These are phyloP conservation scores for Cetoscarus ocellatus DNA, from an alignment of 2,797 vertebrate species.

Conservation along the genomic window DNA sequence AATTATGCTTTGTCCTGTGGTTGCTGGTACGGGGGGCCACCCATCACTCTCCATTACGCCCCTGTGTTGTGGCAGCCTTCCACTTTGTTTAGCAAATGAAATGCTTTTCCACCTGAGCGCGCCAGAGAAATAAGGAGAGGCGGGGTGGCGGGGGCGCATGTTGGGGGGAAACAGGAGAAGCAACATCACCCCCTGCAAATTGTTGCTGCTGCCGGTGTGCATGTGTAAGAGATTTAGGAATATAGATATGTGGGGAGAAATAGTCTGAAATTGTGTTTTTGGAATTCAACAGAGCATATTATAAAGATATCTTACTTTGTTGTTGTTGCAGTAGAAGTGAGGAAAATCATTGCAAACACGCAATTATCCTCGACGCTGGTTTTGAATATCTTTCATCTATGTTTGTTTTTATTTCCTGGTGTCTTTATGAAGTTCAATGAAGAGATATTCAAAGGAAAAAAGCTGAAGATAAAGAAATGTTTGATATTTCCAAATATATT, in stretches of 20 bases:
- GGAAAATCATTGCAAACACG: not conserved
- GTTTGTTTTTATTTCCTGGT: not conserved
- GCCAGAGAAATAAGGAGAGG: slow-evolving; percentile 62
- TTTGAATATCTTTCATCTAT: not conserved
- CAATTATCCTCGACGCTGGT: not conserved
- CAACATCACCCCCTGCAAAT: not conserved
- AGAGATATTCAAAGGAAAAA: not conserved
- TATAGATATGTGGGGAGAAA: not conserved
- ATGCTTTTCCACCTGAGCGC: slow-evolving; percentile 81
- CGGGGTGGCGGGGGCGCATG: slow-evolving; percentile 31
- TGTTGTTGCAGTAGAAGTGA: slow-evolving; percentile 1
- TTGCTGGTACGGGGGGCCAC: slow-evolving; percentile 70
- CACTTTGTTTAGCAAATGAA: slow-evolving; percentile 86
- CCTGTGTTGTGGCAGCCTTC: slow-evolving; percentile 80
- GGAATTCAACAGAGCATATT: not conserved
- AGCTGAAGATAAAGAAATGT: not conserved
- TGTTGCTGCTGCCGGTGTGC: not conserved
- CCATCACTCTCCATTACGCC: slow-evolving; percentile 85
- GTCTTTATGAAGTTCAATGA: not conserved
- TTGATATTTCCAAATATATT: too few species aligned
- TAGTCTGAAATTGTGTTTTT: not conserved
- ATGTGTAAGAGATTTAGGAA: not conserved
- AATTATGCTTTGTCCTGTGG: slow-evolving; percentile 83
- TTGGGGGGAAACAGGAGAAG: slow-evolving; percentile 23
- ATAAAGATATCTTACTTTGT: slow-evolving; percentile 23